Percentiles rank a stretch among this genome's conserved stretches.
phyloP scores from a whole-genome alignment of 2,888 invertebrate species.

The Spilarctia lutea region DNA sequence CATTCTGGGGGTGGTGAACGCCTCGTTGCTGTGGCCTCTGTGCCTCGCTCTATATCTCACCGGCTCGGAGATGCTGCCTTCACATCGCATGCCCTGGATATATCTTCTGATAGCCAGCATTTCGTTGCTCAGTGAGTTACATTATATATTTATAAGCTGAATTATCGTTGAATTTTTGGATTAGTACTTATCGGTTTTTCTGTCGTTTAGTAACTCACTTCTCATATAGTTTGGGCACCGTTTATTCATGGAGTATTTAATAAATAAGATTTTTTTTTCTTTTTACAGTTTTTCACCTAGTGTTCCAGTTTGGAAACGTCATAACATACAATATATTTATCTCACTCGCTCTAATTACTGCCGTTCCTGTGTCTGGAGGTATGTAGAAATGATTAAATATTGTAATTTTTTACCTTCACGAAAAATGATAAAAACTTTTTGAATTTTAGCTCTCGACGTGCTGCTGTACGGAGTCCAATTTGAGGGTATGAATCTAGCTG shows the following conservation, averaged over 20 bases:
- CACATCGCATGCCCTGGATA: constrained; percentile 95
- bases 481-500: constrained; percentile 98
- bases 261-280: not conserved
- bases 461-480: constrained; percentile 94
- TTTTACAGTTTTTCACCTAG: constrained; percentile 93
- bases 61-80: constrained; percentile 93
- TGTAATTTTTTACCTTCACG: not conserved
- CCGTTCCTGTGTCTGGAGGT: constrained; percentile 98
- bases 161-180: no score
- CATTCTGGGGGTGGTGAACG: constrained; percentile 95
- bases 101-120: constrained; percentile 93
- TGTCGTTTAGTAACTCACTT: no score
- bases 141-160: not conserved
- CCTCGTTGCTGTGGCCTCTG: constrained; percentile 96
- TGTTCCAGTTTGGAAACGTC: constrained; percentile 97
- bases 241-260: not conserved
- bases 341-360: constrained; percentile 96
- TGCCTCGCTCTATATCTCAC: constrained; percentile 94
- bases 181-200: not conserved
- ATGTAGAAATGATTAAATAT: constrained; percentile 48
- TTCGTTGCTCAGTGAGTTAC: constrained; percentile 90
- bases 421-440: constrained; percentile 11
- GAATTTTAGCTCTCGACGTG: constrained; percentile 92
- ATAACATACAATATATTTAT: constrained; percentile 98
- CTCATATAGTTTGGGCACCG: no score